Evolutionary conservation across 2,888 invertebrate species (phyloP).

Genomic region (Ellobium chinense): DNA sequence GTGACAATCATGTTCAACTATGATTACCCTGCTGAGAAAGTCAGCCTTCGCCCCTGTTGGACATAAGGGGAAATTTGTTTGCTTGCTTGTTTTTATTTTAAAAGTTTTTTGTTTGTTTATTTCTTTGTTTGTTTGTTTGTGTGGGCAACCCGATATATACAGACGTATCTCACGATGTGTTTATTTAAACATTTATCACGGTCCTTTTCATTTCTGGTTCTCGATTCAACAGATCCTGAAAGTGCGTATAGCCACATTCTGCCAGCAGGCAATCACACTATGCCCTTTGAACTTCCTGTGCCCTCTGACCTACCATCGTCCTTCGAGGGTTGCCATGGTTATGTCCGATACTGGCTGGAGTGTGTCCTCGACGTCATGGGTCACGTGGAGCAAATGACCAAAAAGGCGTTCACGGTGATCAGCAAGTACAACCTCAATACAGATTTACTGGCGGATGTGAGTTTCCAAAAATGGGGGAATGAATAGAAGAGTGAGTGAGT

Average conservation of each 20-base stretch:
- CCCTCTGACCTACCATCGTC: conserved; percentile 45
- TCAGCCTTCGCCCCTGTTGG: too few species aligned
- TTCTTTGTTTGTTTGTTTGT: too few species aligned
- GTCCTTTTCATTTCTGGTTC: not conserved
- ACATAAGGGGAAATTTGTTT: too few species aligned
- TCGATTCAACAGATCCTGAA: conserved; percentile 34
- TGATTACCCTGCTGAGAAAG: too few species aligned
- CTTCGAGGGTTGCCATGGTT: conserved; percentile 47
- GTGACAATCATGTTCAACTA: too few species aligned
- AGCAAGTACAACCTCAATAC: conserved; percentile 44
- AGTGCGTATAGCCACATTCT: conserved; percentile 41
- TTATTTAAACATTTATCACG: too few species aligned
- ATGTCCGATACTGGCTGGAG: conserved; percentile 50
- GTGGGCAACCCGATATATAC: too few species aligned
- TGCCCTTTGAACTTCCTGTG: conserved; percentile 47
- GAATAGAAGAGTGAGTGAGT: too few species aligned
- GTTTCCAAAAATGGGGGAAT: too few species aligned
- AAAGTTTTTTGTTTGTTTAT: too few species aligned
- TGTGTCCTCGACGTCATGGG: conserved; percentile 42
- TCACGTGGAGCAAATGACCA: conserved; percentile 27
- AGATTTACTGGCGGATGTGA: conserved; percentile 34
- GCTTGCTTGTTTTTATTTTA: too few species aligned
- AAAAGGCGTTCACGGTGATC: conserved; percentile 47
- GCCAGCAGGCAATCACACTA: conserved; percentile 42
- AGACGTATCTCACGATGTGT: too few species aligned